Conservation (phyloP, 2,888 invertebrate species). For the Acleris holmiana region DNA sequence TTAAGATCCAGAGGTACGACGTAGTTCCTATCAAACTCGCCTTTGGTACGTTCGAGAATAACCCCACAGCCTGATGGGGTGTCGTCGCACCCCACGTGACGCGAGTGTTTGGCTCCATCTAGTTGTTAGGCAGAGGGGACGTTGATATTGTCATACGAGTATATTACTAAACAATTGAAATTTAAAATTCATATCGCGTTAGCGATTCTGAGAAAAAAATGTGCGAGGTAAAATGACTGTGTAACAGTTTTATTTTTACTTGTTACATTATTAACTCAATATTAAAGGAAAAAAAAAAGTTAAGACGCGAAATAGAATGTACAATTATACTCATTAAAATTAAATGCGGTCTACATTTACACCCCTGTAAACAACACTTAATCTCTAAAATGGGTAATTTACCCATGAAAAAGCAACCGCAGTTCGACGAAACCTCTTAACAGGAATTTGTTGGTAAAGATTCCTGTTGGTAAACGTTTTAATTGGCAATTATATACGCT, state of each 20-base stretch:
- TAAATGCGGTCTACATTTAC: no score
- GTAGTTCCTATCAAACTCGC: no score
- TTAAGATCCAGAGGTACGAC: no score
- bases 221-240: neutral
- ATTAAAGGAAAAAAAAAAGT: no score
- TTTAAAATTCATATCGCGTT: neutral
- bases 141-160: neutral
- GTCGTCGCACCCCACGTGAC: conserved; percentile 75
- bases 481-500: neutral
- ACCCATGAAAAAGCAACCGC: no score
- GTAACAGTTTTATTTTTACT: neutral
- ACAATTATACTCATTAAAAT: no score
- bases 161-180: conserved; percentile 8
- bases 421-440: neutral
- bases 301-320: no score
- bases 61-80: conserved; percentile 60
- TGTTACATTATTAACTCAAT: neutral
- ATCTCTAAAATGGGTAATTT: no score
- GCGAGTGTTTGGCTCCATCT: conserved; percentile 26
- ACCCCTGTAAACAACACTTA: no score
- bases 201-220: neutral
- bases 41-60: no score
- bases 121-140: conserved; percentile 12
- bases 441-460: neutral
- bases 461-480: neutral